A percentile compares a stretch with the other conserved stretches of the same genome.
These are phyloP conservation scores for Enteromius viviparus DNA, from an alignment of 2,797 vertebrate species.

Conservation along the genomic window DNA sequence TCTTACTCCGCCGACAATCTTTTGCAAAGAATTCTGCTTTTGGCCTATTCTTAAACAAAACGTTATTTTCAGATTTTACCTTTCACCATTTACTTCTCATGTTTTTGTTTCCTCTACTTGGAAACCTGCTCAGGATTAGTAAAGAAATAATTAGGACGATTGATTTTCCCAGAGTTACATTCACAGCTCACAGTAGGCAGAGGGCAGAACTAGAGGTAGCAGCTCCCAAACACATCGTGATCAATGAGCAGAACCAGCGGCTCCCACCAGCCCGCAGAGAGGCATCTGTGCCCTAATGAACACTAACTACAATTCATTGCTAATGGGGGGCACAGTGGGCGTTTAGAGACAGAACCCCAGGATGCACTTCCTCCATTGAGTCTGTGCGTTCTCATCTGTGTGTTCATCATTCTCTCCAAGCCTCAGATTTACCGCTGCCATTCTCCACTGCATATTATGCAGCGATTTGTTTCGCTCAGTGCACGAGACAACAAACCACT, in stretches of 20 bases:
- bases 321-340: conserved; percentile 24
- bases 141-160: not conserved
- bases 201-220: not conserved
- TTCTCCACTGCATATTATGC: conserved; percentile 41
- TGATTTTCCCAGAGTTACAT: conserved; percentile 34
- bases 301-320: conserved; percentile 45
- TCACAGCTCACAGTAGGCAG: conserved; percentile 2
- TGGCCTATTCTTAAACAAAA: not conserved
- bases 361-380: conserved; percentile 9
- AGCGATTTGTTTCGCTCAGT: conserved; percentile 42
- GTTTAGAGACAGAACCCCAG: conserved; percentile 23
- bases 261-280: conserved; percentile 8
- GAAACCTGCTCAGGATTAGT: not conserved
- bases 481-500: conserved; percentile 7
- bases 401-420: conserved; percentile 41
- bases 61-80: not conserved
- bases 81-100: not conserved
- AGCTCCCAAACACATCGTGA: conserved; percentile 35
- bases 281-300: conserved; percentile 31
- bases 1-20: not conserved
- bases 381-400: conserved; percentile 6
- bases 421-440: conserved; percentile 42
- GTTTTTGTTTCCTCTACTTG: not conserved
- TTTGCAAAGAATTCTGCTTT: not conserved
- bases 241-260: conserved; percentile 5